Conservation (phyloP, 2,888 invertebrate genomes). For the Polymixis flavicincta region DNA sequence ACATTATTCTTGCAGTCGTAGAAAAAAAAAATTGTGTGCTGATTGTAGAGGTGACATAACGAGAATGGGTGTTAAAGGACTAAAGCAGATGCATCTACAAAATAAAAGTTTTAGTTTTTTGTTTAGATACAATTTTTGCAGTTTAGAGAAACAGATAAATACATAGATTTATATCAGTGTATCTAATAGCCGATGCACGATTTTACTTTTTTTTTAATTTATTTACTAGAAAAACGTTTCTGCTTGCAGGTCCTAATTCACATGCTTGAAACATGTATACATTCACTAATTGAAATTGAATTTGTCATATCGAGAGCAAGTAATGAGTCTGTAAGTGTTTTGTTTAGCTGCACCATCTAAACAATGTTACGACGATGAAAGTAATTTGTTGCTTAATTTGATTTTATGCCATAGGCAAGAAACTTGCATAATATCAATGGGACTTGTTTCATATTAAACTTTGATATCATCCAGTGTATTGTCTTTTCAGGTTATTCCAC, state of each 20-base stretch:
- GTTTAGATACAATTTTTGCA: too few species aligned
- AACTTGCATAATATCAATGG: not conserved
- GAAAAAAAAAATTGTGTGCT: not conserved
- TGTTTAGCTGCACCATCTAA: not conserved
- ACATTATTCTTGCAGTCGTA: not conserved
- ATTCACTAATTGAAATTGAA: not conserved
- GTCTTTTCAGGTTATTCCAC: conserved; percentile 13
- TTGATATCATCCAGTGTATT: not conserved
- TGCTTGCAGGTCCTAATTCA: not conserved
- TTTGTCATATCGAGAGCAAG: not conserved
- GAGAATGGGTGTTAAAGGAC: not conserved
- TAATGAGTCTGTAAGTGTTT: not conserved
- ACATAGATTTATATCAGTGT: not conserved
- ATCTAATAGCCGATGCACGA: not conserved
- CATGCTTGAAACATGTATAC: not conserved
- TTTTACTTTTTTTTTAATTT: not conserved
- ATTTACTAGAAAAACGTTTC: not conserved
- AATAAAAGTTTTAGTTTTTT: too few species aligned
- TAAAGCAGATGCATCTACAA: too few species aligned
- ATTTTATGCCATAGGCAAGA: not conserved
- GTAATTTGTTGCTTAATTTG: not conserved
- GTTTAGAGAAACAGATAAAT: not conserved
- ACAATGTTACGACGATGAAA: too few species aligned
- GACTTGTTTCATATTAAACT: not conserved
- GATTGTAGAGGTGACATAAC: not conserved